Base-by-base conservation (phyloP, 2,113 vertebrate species). In the Oreotragus oreotragus region DNA sequence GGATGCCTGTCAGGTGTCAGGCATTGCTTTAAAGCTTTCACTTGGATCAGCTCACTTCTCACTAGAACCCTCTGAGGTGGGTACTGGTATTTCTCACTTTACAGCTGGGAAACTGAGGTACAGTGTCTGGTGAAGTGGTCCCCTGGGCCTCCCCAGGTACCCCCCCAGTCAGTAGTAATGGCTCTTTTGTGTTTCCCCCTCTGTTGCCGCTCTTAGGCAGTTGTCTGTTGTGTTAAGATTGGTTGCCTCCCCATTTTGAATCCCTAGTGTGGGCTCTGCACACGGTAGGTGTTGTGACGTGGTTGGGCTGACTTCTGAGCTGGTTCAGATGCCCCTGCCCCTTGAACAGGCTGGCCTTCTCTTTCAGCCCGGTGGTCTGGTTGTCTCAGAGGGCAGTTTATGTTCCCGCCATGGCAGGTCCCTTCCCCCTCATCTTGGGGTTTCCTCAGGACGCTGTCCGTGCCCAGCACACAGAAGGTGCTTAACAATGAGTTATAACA, bases 171-270 rank as follows among this genome's bases (percentile, higher is more conserved):
- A 66, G 77, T 47, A 36, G 60, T 21, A 23, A 36, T 43, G 84
- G 17, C 49, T 58, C 62, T 49, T 85, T 58, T 5, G 33, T 3
- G 13, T n/a, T 36, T 62, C 17, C 33, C 81, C 9, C n/a, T 36
- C 66, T 0, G 4, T 7, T 9, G 7, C 28, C 2, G 4, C 70
- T 92, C 66, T 86, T 7, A 1, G 1, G 27, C 39, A 30, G 62
- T 57, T 84, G 6, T 64, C 66, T 64, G 15, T 57, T 43, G 36
- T 47, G 17, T 45, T 33, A 11, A 49, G 47, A 25, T 57, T 27
- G n/a, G 60, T 53, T 12, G 25, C 36, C 81, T 83, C 51, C 23
- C 15, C 15, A 10, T 60, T 17, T 25, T 39, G 49, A 43, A 17
- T 33, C 10, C 76, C 17, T 5, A 23, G 0, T 11, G 33, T n/a